Conservation (phyloP, 2,888 invertebrate genomes). For the Tipula confusa region DNA sequence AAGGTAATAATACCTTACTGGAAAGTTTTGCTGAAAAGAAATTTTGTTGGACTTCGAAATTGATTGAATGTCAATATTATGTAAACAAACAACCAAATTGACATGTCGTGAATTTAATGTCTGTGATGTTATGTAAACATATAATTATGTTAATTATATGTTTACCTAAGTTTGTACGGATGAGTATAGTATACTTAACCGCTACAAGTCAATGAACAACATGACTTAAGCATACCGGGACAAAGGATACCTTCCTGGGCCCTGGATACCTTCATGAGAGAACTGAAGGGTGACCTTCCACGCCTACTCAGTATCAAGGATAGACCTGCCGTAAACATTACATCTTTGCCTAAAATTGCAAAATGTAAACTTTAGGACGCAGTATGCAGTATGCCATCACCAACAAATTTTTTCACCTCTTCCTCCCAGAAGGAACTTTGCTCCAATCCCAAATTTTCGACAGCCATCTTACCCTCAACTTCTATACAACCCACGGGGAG, state of each 20-base stretch:
- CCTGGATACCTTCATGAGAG: constrained; percentile 33
- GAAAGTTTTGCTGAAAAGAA: too few relatives aligned
- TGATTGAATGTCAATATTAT: too few relatives aligned
- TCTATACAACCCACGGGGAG: neutral
- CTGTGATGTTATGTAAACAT: too few relatives aligned
- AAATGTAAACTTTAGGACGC: constrained; percentile 32
- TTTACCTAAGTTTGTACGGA: too few relatives aligned
- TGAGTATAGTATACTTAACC: too few relatives aligned
- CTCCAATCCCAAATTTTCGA: neutral
- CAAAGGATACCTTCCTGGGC: too few relatives aligned
- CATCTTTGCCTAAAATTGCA: constrained; percentile 32
- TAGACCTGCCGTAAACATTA: constrained; percentile 32
- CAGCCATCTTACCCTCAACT: neutral
- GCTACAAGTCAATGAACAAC: neutral
- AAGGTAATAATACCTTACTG: constrained; percentile 31
- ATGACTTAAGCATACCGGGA: constrained; percentile 31
- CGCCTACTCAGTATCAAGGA: constrained; percentile 31
- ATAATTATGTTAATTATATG: too few relatives aligned
- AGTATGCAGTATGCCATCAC: constrained; percentile 32
- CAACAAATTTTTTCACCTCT: neutral
- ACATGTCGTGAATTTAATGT: too few relatives aligned
- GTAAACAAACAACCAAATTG: too few relatives aligned
- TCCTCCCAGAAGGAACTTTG: neutral
- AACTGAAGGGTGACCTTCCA: constrained; percentile 34
- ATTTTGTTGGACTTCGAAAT: too few relatives aligned